Evolutionary conservation across 2,888 invertebrate genomes (phyloP).

Genomic region (Cephus nigrinus): DNA sequence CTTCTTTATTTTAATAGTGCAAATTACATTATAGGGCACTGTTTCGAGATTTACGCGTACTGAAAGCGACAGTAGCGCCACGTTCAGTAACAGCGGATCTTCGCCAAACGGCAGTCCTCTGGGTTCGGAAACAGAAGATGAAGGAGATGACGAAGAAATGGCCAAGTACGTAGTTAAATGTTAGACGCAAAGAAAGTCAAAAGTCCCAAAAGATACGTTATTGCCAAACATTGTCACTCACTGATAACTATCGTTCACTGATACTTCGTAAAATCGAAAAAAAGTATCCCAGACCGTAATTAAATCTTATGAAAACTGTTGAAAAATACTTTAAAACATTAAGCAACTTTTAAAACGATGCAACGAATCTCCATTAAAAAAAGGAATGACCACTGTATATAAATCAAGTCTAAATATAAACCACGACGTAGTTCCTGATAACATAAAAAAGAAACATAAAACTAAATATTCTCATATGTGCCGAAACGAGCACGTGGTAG

Average conservation of each 20-base stretch:
- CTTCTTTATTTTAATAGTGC: background rate
- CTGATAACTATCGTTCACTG: background rate
- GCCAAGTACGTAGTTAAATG: slow-evolving; percentile 49
- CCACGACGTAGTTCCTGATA: background rate
- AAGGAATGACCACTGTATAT: background rate
- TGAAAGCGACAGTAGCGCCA: slow-evolving; percentile 64
- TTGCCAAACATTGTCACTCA: background rate
- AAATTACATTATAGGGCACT: slow-evolving; percentile 37
- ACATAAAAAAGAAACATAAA: background rate
- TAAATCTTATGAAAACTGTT: background rate
- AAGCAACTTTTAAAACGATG: background rate
- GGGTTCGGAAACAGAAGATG: slow-evolving; percentile 62
- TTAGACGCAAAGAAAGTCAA: background rate
- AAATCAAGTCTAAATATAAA: background rate
- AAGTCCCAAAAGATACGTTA: background rate
- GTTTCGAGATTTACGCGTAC: slow-evolving; percentile 49
- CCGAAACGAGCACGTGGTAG: background rate
- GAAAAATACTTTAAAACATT: background rate
- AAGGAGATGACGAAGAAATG: slow-evolving; percentile 58
- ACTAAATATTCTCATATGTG: background rate
- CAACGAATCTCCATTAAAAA: background rate
- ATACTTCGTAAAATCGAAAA: background rate
- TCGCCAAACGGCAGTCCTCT: slow-evolving; percentile 62
- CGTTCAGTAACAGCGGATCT: slow-evolving; percentile 66
- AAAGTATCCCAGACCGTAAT: background rate